A percentile compares a stretch with the other conserved stretches of the same genome.
phyloP scores from a whole-genome alignment of 37 sponge, comb jelly and placozoan species.

The Spongilla lacustris region DNA sequence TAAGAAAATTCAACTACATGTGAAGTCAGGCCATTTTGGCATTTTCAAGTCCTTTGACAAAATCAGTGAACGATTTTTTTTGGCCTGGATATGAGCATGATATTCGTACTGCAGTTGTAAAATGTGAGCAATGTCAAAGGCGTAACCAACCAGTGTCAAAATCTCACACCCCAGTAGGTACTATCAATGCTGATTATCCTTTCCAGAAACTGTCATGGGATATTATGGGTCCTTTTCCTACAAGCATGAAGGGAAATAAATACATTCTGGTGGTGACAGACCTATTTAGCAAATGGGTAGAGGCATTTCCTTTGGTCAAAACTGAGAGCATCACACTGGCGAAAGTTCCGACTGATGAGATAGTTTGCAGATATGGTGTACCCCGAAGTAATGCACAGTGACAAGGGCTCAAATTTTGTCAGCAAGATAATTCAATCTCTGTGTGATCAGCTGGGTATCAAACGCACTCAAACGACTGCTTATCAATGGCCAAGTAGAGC shows the following conservation, averaged over 20 bases:
- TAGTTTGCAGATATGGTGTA: constrained; percentile 33
- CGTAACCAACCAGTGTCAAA: not conserved
- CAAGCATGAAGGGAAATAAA: not conserved
- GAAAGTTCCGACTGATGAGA: constrained; percentile 21
- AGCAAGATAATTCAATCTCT: constrained; percentile 3
- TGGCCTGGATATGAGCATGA: too few species aligned
- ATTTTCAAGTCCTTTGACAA: too few species aligned
- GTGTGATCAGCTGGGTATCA: constrained; percentile 14
- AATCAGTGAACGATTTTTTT: too few species aligned
- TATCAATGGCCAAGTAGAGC: constrained; percentile 48
- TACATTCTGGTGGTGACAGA: not conserved
- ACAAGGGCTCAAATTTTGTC: constrained; percentile 41
- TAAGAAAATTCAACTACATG: too few species aligned
- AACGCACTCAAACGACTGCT: constrained; percentile 24
- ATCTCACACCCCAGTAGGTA: constrained; percentile 17
- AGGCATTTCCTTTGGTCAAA: constrained; percentile 8
- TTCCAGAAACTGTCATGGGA: constrained; percentile 36
- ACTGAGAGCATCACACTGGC: constrained; percentile 36
- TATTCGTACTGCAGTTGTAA: not conserved
- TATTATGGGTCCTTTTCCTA: constrained; percentile 38
- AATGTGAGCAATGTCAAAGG: constrained; percentile 23
- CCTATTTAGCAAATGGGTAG: constrained; percentile 22
- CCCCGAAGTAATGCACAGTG: constrained; percentile 35
- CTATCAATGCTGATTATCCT: constrained; percentile 8
- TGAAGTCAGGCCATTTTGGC: too few species aligned